Base-by-base conservation (phyloP, 1,140 invertebrate genomes). In the Neodiprion pinetum region DNA sequence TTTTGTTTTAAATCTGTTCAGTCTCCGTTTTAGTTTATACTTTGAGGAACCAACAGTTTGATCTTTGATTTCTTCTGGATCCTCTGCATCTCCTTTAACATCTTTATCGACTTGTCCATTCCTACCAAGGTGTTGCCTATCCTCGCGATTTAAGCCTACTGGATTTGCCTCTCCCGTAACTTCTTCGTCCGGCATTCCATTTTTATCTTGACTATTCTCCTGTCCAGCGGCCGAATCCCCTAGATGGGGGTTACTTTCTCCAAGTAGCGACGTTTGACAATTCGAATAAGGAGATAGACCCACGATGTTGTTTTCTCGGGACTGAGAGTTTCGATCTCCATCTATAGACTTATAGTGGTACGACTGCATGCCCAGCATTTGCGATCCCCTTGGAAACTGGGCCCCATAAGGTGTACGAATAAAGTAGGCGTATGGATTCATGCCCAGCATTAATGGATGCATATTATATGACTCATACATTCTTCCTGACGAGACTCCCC, bases 251-350 rank as follows among this genome's bases (percentile, higher is more conserved):
- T 61, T 61, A 61, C n/a, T 61, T n/a, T 2, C 11, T 61, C 11
- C 53, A n/a, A 11, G 11, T 61, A 8, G 2, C 4, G 53, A 61
- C n/a, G 53, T 12, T 2, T 12, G 53, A n/a, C 53, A 61, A n/a
- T n/a, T 61, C 53, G 11, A 61, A n/a, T 61, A 61, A 12, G 53
- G 53, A 61, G 53, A 61, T 61, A n/a, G n/a, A 61, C 53, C 53
- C 53, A 61, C 53, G 7, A 12, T 2, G n/a, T 61, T 61, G 11
- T n/a, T n/a, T 12, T n/a, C 53, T 4, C 11, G 11, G 53, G n/a
- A n/a, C 8, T 12, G n/a, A 61, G 53, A n/a, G 53, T 61, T 61
- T n/a, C n/a, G 53, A 4, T 3, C n/a, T 61, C 53, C 53, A 11
- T 12, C n/a, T 3, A 61, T 61, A 61, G 53, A 61, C 11, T 61